Evolutionary conservation across 2,113 vertebrate species (phyloP).

Genomic region (Sakesphorus luctuosus): DNA sequence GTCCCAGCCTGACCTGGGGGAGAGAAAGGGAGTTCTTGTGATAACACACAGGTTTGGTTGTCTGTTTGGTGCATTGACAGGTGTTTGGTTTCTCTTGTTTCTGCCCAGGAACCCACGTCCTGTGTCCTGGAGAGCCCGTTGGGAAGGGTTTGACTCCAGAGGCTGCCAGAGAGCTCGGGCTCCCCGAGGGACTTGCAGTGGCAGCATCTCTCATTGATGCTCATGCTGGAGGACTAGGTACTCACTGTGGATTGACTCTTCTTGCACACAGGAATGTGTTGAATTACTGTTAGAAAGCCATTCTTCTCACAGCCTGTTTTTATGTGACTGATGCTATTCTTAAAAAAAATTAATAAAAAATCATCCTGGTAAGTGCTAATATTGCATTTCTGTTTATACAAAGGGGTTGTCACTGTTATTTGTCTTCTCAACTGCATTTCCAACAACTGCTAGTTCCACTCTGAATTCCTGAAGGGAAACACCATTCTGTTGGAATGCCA

Average conservation of each 20-base stretch:
- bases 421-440: background rate
- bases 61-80: constrained; percentile 61
- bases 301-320: background rate
- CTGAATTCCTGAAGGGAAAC: background rate
- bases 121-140: constrained; percentile 85
- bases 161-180: constrained; percentile 85
- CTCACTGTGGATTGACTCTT: background rate
- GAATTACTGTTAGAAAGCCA: background rate
- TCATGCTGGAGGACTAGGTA: constrained; percentile 97
- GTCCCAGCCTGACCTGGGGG: background rate
- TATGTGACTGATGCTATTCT: background rate
- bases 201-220: constrained; percentile 93
- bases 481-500: background rate
- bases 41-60: constrained; percentile 24
- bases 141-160: constrained; percentile 84
- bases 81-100: constrained; percentile 69
- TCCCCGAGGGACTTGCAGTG: constrained; percentile 85
- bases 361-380: background rate
- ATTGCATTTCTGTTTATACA: background rate
- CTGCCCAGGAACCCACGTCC: constrained; percentile 83
- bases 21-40: background rate
- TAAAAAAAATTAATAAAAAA: background rate
- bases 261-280: background rate
- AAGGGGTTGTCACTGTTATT: background rate
- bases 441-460: background rate